Percentiles rank a stretch among this genome's conserved stretches.
Evolutionary conservation across 2,888 invertebrate species (phyloP).

Genomic region (Callinectes sapidus): DNA sequence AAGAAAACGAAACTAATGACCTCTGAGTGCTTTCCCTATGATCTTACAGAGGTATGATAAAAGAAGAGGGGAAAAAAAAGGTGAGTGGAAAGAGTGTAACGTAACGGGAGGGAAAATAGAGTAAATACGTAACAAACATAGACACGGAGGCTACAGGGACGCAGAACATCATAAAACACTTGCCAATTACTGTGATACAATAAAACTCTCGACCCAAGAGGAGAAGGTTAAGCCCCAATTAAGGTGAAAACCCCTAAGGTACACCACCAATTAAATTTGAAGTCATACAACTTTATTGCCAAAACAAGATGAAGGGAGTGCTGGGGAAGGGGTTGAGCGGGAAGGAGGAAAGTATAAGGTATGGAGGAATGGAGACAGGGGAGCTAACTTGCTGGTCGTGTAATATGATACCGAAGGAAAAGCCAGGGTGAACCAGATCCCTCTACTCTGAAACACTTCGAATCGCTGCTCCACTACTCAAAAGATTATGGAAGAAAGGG

Average conservation of each 20-base stretch:
- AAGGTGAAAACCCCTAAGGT: constrained; percentile 51
- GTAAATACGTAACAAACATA: neutral
- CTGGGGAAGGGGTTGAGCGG: neutral
- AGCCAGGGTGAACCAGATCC: neutral
- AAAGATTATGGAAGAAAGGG: neutral
- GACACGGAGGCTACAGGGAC: neutral
- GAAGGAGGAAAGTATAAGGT: neutral
- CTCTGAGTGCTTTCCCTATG: neutral
- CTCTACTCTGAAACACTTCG: no score
- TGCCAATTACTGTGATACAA: constrained; percentile 56
- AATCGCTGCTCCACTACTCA: neutral
- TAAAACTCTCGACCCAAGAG: constrained; percentile 58
- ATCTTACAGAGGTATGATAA: neutral
- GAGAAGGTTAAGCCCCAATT: constrained; percentile 61
- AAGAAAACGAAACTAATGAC: neutral
- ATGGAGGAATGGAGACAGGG: neutral
- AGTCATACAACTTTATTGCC: constrained; percentile 60
- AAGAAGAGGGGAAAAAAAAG: neutral
- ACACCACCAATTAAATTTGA: constrained; percentile 55
- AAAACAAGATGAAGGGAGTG: constrained; percentile 34
- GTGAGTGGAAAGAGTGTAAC: neutral
- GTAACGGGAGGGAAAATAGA: neutral
- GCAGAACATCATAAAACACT: constrained; percentile 39
- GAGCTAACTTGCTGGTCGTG: neutral
- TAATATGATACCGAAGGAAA: neutral